Base-by-base conservation (phyloP, 2,888 invertebrate species). In the Nasonovia ribisnigri region DNA sequence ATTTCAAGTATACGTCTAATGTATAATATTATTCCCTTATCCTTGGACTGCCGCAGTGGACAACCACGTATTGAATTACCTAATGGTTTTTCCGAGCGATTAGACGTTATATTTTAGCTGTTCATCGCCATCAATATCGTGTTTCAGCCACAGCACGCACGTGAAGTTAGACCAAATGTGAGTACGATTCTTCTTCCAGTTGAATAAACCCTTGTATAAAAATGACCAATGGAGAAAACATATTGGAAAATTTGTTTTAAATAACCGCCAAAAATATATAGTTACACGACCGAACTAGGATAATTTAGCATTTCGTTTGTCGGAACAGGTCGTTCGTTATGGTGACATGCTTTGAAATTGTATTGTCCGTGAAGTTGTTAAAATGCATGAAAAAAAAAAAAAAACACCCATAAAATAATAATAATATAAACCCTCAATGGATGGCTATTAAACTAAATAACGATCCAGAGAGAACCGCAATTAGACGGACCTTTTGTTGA, bases 11-110 rank as follows among this genome's bases (percentile, higher is more conserved):
- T 46, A 29, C 24, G n/a, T 60, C 13, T 29, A 43, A 43, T 57
- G 26, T 60, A 89, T 89, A 77, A 48, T 90, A 77, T 90, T 90
- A 90, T 77, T n/a, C 51, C 26, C 13, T 42, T 36, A 24, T 84
- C 51, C 26, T 36, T 3, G 42, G 84, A 91, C 51, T 91, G 43
- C 36, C 36, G 54, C 89, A 57, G 89, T 89, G 43, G 43, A 89
- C 60, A 29, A 57, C 43, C 3, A 86, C 29, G 60, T 90, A 90
- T 90, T 51, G n/a, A 46, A 36, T 92, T 92, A 92, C 92, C 46
- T 46, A 89, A 93, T 89, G 77, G 89, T 51, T 89, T 93, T 93
- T 93, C 93, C 93, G 84, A 93, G 67, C 84, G 93, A 93, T 93
- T 93, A 93, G 88, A 84, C 89, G 51, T 92, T 88, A 54, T 43